Evolutionary conservation across 2,113 vertebrate species (phyloP), one percentile per base, ranked within the genome.

Genomic region (Myodes glareolus): DNA sequence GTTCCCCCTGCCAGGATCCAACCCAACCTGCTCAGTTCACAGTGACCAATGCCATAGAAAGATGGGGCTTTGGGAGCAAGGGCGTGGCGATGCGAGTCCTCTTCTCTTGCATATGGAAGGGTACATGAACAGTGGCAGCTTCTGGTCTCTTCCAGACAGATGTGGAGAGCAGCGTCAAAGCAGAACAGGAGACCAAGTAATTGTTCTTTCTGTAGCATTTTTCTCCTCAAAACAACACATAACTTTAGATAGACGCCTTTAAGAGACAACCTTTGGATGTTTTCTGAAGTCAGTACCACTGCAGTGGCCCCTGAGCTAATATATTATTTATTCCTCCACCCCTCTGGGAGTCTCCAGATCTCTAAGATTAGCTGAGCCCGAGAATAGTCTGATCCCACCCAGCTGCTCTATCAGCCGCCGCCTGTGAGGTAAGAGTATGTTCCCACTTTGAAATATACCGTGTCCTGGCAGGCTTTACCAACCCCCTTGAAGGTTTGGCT

Each of bases 331-430:
- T 55, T 95, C 39, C 95, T 91, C 94, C 94, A 92, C 95, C 97
- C 97, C 94, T 97, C 39, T 92, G 97, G 77, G 96, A 98, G 88
- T 90, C 63, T 96, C 70, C 89, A 95, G 91, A 92, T 97, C 94
- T 92, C 95, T 73, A 96, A 97, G 95, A 97, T 96, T 92, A 94
- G 91, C 81, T 76, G 97, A 97, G 76, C 88, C 90, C 90, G 68
- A 92, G 94, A 94, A 90, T 81, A 94, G 95, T 39, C 72, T 92
- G 80, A 80, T 90, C 77, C 81, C 88, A 87, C 95, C 97, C 96
- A 89, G 76, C 50, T 45, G 72, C 73, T 96, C 88, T 88, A 52
- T 92, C 81, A 85, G 76, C 88, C 91, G 29, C 92, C 78, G 92
- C 92, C 96, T 96, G 95, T 77, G 84, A 45, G 70, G n/a, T 75